Base-by-base conservation (phyloP, 1,140 invertebrate genomes). In the Diachasma alloeum region DNA sequence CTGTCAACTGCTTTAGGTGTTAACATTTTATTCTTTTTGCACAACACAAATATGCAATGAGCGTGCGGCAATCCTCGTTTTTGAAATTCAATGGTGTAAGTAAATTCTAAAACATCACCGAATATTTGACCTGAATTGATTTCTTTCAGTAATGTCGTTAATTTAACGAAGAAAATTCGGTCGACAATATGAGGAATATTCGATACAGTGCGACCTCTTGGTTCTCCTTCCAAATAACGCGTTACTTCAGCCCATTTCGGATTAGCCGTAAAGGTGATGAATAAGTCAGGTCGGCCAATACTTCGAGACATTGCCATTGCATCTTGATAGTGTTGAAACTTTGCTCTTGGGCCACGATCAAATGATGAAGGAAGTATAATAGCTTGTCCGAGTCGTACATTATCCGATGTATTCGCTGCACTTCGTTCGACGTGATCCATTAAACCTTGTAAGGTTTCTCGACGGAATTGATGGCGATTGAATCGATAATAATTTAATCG, bases 311-410 rank as follows among this genome's bases (percentile, higher is more conserved):
- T 70, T 11, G 68, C 31, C 31, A 70, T 39, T 10, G 68, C 68
- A 42, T 70, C 68, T 42, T 42, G 36, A 70, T 17, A 36, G 42
- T 46, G 17, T 17, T 70, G 26, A 10, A 42, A 31, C n/a, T 73
- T 24, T 0, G 26, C 24, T 44, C 63, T 13, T 48, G 66, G 71
- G 46, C 66, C 53, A 42, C 63, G 63, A 26, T 24, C 67, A 39
- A 73, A 77, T 22, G 42, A 48, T 39, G 76, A 77, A 13, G 70
- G 76, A 19, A 77, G 46, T 22, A 77, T 68, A 13, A 77, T 15
- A 22, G 48, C 63, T 53, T 77, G 72, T 24, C 59, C 76, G 9
- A 63, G n/a, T 17, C 48, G 17, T 24, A 63, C 22, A 19, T 19
- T 22, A 5, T n/a, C n/a, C n/a, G n/a, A n/a, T n/a, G n/a, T n/a